Percentiles rank a stretch among this genome's conserved stretches.
Evolutionary conservation across 2,888 invertebrate species (phyloP).

Genomic region (Trachelus iudaicus): DNA sequence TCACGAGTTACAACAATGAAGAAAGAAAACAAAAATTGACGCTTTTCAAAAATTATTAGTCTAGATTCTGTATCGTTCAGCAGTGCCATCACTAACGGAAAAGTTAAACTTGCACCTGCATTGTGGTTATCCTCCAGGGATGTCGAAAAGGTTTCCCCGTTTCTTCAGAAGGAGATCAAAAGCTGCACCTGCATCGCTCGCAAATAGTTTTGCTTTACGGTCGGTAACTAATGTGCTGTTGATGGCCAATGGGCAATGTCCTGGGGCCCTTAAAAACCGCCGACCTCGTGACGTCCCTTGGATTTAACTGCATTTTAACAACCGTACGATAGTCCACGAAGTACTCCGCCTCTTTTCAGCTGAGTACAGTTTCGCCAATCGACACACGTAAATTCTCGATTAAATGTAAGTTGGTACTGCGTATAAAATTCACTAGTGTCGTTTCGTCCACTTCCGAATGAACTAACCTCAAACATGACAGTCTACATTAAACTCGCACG

Average conservation of each 20-base stretch:
- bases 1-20: background rate
- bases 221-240: constrained; percentile 11
- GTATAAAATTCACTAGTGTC: background rate
- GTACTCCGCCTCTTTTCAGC: background rate
- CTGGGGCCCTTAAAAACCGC: background rate
- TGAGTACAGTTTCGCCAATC: background rate
- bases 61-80: background rate
- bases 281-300: constrained; percentile 1
- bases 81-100: background rate
- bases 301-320: constrained; percentile 15
- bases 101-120: constrained; percentile 28
- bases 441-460: background rate
- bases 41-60: background rate
- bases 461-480: background rate
- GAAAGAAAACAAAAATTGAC: background rate
- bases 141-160: constrained; percentile 4
- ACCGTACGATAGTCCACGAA: constrained; percentile 1
- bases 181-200: constrained; percentile 26
- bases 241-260: constrained; percentile 17
- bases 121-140: background rate
- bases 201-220: constrained; percentile 35
- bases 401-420: background rate
- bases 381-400: background rate
- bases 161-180: background rate
- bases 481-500: background rate